Evolutionary conservation across 1,140 invertebrate genomes (phyloP), one percentile per base, ranked within the genome.

Genomic region (Drosophila pectinifera): DNA sequence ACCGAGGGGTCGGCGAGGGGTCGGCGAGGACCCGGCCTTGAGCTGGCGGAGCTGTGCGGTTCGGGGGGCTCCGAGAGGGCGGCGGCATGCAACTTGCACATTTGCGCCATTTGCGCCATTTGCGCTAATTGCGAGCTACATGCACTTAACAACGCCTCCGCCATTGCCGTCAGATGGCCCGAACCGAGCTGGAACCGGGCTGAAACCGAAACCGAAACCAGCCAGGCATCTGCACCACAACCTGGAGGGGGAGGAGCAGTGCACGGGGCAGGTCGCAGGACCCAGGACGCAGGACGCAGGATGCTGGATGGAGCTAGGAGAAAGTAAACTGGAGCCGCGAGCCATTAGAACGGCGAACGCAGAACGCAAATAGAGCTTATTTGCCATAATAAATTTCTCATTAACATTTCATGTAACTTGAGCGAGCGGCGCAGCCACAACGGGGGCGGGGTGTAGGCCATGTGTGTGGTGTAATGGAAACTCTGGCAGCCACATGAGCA

Each of bases 341-440:
- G 46, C 22, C 73, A 57, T 53, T 53, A 53, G 49, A 53, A 36
- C 3, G 49, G 31, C 49, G 45, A 65, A 65, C 38, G 72, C 53
- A 75, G 61, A 75, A 65, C 73, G 53, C 73, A 77, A 73, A 77
- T 77, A 64, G 73, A 68, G 73, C 73, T 77, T 76, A 76, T 77
- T 77, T 77, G 73, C 73, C 73, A 77, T 77, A 76, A 77, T 77
- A 77, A 77, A 77, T 77, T 77, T 77, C 73, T 77, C 73, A 77
- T 77, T 77, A 77, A 77, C 73, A 77, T 77, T 77, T 76, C 73
- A 77, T 77, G 73, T 77, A 55, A 77, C 53, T 59, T 77, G 63
- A 76, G 58, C 54, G 62, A 42, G 54, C 22, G 59, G 39, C 26
- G 14, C 28, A 46, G 38, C 67, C 70, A 16, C 70, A 73, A 48